A percentile compares a stretch with the other conserved stretches of the same genome.
phyloP scores from a whole-genome alignment of 1,140 invertebrate species.

The Diabrotica virgifera region DNA sequence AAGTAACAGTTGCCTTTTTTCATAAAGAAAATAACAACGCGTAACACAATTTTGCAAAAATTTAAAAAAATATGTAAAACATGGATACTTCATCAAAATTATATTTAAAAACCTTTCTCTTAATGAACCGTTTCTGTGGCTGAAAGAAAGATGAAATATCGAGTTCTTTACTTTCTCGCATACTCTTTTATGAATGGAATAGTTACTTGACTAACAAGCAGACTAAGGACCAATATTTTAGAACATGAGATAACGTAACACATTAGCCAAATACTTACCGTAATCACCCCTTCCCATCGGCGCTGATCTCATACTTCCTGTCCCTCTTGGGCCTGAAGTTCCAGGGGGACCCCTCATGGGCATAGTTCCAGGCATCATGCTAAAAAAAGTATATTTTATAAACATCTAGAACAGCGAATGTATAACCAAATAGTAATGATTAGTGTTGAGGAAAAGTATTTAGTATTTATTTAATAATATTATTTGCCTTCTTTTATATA shows the following conservation, averaged over 20 bases:
- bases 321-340: conserved; percentile 53
- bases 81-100: too few species aligned
- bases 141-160: neutral
- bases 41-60: too few species aligned
- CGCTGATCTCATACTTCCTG: conserved; percentile 64
- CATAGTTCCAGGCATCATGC: conserved; percentile 56
- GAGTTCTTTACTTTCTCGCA: conserved; percentile 17
- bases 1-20: too few species aligned
- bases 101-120: too few species aligned
- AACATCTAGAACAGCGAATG: conserved; percentile 7
- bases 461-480: too few species aligned
- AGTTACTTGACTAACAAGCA: conserved; percentile 47
- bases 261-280: conserved; percentile 63
- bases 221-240: conserved; percentile 34
- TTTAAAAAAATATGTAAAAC: too few species aligned
- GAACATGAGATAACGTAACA: neutral
- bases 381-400: conserved; percentile 15
- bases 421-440: neutral
- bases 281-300: conserved; percentile 81
- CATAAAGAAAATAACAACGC: too few species aligned
- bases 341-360: conserved; percentile 63
- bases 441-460: too few species aligned
- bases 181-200: conserved; percentile 36
- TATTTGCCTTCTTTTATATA: too few species aligned
- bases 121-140: too few species aligned